Percentiles rank a stretch among this genome's conserved stretches.
phyloP scores from a whole-genome alignment of 2,113 vertebrate genomes.

The Hepsetus odoe region DNA sequence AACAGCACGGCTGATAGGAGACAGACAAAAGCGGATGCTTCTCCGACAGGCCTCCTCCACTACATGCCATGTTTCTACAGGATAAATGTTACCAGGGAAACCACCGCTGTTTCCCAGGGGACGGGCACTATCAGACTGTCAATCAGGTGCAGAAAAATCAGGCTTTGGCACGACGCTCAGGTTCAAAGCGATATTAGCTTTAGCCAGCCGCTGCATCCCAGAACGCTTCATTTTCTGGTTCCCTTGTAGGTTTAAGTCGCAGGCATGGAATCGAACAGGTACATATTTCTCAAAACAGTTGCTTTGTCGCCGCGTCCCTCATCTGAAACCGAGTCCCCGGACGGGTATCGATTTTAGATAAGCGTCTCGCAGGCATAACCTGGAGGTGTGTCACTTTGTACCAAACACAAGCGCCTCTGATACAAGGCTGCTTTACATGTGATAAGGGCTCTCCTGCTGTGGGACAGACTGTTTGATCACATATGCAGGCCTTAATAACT shows the following conservation, averaged over 20 bases:
- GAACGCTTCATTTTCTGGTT: neutral
- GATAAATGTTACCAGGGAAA: slow-evolving; percentile 58
- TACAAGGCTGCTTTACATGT: slow-evolving; percentile 6
- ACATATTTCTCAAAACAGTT: slow-evolving; percentile 24
- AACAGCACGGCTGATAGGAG: slow-evolving; percentile 56
- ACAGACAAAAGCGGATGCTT: slow-evolving; percentile 55
- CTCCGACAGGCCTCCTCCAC: slow-evolving; percentile 61
- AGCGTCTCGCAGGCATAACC: slow-evolving; percentile 36
- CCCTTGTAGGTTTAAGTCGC: slow-evolving; percentile 6
- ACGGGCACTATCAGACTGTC: slow-evolving; percentile 60
- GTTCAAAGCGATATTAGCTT: slow-evolving; percentile 21
- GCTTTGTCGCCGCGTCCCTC: slow-evolving; percentile 22
- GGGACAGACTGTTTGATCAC: neutral
- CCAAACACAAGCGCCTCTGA: slow-evolving; percentile 22
- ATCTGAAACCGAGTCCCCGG: slow-evolving; percentile 26
- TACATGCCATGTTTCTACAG: slow-evolving; percentile 56
- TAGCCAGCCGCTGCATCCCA: neutral
- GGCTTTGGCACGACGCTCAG: slow-evolving; percentile 65
- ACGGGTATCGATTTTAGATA: slow-evolving; percentile 45
- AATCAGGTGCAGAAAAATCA: slow-evolving; percentile 65
- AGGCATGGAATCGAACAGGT: slow-evolving; percentile 18
- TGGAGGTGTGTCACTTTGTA: slow-evolving; percentile 40
- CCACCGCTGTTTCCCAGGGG: slow-evolving; percentile 33
- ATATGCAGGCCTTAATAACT: neutral
- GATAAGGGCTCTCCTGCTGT: neutral